Evolutionary conservation across 2,888 invertebrate species (phyloP).

Genomic region (Drosophila gaucha): DNA sequence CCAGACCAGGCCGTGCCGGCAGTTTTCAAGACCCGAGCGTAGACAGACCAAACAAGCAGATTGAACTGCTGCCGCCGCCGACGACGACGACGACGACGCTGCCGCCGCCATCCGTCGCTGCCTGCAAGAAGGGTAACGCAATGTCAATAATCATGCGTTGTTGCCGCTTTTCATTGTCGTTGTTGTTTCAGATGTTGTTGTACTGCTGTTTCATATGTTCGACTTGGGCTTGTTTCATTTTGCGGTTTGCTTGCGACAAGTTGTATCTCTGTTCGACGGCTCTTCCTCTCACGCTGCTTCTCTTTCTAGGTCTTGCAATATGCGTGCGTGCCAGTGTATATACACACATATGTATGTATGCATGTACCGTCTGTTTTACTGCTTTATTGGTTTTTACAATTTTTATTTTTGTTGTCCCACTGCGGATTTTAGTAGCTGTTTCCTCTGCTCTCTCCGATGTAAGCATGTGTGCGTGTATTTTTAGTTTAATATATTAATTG

Average conservation of each 20-base stretch:
- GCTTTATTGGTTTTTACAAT: constrained; percentile 60
- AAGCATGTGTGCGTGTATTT: constrained; percentile 23
- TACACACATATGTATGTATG: constrained; percentile 20
- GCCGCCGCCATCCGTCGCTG: constrained; percentile 20
- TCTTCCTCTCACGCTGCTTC: constrained; percentile 20
- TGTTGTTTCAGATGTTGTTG: constrained; percentile 44
- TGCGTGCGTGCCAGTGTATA: constrained; percentile 26
- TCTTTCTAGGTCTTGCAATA: constrained; percentile 27
- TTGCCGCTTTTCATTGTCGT: constrained; percentile 69
- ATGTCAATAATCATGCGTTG: constrained; percentile 77
- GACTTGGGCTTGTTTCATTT: constrained; percentile 71
- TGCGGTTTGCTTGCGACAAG: constrained; percentile 69
- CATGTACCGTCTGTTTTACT: constrained; percentile 31
- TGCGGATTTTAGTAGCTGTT: constrained; percentile 55
- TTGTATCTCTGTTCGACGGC: constrained; percentile 51
- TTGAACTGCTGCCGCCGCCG: constrained; percentile 50
- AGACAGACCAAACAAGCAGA: constrained; percentile 60
- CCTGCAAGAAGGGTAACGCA: constrained; percentile 69
- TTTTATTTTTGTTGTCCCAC: constrained; percentile 63
- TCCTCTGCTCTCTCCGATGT: constrained; percentile 21
- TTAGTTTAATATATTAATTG: constrained; percentile 40
- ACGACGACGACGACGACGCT: constrained; percentile 1
- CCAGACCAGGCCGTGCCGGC: constrained; percentile 51
- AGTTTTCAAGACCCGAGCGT: constrained; percentile 57
- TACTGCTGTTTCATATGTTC: constrained; percentile 61